These are phyloP conservation scores for Parasteatoda lunata DNA, from an alignment of 2,888 invertebrate genomes.

Conservation along the genomic window DNA sequence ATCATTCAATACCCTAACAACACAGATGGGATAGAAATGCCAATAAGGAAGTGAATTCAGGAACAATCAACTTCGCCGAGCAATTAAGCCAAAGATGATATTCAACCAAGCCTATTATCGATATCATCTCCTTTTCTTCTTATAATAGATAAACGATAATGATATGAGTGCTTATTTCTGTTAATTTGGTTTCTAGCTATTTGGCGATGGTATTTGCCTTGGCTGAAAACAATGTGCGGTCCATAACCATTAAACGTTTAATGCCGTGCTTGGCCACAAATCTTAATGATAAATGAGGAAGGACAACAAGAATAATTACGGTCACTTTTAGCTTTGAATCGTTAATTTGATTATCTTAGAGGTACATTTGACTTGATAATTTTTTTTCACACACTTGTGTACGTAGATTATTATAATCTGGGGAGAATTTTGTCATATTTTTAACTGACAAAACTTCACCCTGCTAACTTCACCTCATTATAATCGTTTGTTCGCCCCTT, in stretches of 20 bases:
- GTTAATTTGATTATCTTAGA: not conserved
- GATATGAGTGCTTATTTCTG: not conserved
- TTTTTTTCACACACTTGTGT: no score
- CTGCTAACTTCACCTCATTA: no score
- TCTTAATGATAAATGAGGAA: not conserved
- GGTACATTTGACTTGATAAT: not conserved
- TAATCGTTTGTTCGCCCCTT: no score
- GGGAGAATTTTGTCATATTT: no score
- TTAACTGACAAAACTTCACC: no score
- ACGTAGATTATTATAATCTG: no score
- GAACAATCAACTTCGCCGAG: not conserved
- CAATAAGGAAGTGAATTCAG: not conserved
- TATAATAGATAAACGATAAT: not conserved
- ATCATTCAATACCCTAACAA: not conserved
- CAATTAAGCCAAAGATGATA: not conserved
- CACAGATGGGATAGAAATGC: not conserved
- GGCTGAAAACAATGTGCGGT: slow-evolving; percentile 1
- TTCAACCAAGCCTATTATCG: not conserved
- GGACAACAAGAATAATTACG: not conserved
- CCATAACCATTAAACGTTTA: not conserved
- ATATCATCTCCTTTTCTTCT: not conserved
- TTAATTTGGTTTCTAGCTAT: not conserved
- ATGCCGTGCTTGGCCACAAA: not conserved
- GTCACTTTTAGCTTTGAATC: not conserved
- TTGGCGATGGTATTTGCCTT: slow-evolving; percentile 2